Base-by-base conservation (phyloP, 1,140 invertebrate species). In the Tribolium castaneum region DNA sequence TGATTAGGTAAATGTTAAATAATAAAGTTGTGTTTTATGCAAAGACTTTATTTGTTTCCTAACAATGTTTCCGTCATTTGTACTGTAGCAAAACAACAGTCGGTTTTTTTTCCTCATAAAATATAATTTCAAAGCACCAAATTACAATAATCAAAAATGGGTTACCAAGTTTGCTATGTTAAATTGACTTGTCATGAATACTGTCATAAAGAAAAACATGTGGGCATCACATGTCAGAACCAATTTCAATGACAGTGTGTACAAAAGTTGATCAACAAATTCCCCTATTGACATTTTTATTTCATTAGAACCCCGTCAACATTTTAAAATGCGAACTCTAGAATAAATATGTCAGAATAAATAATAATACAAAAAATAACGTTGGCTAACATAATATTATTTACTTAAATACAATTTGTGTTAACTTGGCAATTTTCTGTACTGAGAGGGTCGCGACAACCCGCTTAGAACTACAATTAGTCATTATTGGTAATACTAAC, bases 401-500 rank as follows among this genome's bases (percentile, higher is more conserved):
- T 45, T 45, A 10, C 9, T 45, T 45, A 9, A 45, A 45, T 45
- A 45, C 16, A 52, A 14, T 51, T 51, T 6, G 5, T 51, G 51
- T 16, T 52, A 52, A 14, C 4, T 52, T 14, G 13, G 16, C 51
- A 52, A 30, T 35, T 22, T 12, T 14, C 6, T 34, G 9, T 30
- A 62, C 56, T 62, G 56, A 62, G 39, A 66, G 59, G 30, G 59
- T 19, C 25, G 13, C 12, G 59, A 39, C 14, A 66, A 66, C 30
- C 25, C 59, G 14, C n/a, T 66, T 35, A 66, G 30, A 35, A 12
- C 59, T 66, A 66, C 59, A 66, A 19, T 59, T 66, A 66, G 59
- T 66, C 19, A 35, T 66, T 66, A 66, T 35, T 35, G 25, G 30
- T 66, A 78, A 78, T 74, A 78, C 77, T 78, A 74, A 74, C 59